Percentiles rank a stretch among this genome's conserved stretches.
These are phyloP conservation scores for Petrocephalus sullivani DNA, from an alignment of 2,797 vertebrate genomes.

Conservation along the genomic window DNA sequence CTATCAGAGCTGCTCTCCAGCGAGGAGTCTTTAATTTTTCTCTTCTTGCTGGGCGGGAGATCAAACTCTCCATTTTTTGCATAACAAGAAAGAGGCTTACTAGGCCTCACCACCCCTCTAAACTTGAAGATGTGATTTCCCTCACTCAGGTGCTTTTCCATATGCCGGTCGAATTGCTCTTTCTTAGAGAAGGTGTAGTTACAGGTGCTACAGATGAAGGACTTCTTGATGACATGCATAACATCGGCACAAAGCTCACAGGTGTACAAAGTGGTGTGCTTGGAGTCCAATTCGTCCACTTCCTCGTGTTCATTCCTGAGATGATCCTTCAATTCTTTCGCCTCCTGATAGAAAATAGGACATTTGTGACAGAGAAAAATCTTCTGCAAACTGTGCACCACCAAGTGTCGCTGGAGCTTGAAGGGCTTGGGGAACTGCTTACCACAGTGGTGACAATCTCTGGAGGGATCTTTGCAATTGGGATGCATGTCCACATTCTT, in stretches of 20 bases:
- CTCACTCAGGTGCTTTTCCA: conserved; percentile 87
- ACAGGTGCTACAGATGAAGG: conserved; percentile 96
- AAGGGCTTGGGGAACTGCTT: conserved; percentile 98
- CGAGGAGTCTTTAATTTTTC: conserved; percentile 57
- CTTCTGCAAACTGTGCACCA: conserved; percentile 93
- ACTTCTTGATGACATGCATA: conserved; percentile 93
- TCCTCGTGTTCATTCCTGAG: conserved; percentile 73
- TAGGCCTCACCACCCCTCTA: conserved; percentile 79
- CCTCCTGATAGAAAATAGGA: conserved; percentile 83
- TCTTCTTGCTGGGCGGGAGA: conserved; percentile 68
- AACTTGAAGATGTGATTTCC: conserved; percentile 85
- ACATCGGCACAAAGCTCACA: conserved; percentile 96
- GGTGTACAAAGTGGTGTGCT: conserved; percentile 87
- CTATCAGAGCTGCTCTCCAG: conserved; percentile 50
- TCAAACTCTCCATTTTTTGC: conserved; percentile 59
- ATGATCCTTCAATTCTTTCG: conserved; percentile 80
- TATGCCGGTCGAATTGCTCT: conserved; percentile 95
- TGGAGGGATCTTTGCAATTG: conserved; percentile 92
- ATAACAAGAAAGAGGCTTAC: conserved; percentile 37
- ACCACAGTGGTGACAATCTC: conserved; percentile 97
- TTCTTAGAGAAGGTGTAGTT: conserved; percentile 99
- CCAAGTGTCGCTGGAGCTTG: conserved; percentile 94
- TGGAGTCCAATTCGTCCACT: conserved; percentile 77
- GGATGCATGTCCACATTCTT: conserved; percentile 78
- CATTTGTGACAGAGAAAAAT: conserved; percentile 91